Evolutionary conservation across 1,140 invertebrate species (phyloP).

Genomic region (Macrobrachium rosenbergii): DNA sequence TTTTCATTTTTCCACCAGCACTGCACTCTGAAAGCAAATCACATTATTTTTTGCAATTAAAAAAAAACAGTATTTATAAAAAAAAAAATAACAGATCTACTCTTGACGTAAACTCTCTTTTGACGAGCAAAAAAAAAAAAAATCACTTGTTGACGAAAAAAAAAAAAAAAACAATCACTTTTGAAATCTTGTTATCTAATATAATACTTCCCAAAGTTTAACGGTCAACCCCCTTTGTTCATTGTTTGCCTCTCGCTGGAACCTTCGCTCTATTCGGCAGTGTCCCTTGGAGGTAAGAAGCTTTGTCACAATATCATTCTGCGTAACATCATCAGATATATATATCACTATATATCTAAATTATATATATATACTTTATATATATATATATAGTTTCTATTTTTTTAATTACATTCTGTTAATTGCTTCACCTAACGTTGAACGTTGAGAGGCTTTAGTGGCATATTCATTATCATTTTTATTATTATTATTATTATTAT

Average conservation of each 20-base stretch:
- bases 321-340: constrained; percentile 16
- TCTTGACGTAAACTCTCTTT: no score
- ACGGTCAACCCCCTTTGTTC: constrained; percentile 46
- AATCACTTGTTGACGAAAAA: no score
- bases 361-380: constrained; percentile 14
- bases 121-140: no score
- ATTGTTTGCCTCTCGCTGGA: constrained; percentile 57
- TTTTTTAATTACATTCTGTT: constrained; percentile 35
- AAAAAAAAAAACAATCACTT: no score
- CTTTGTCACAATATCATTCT: constrained; percentile 37
- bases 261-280: constrained; percentile 44
- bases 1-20: no score
- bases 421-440: constrained; percentile 47
- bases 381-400: constrained; percentile 44
- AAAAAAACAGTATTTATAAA: no score
- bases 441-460: constrained; percentile 53
- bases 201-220: constrained; percentile 31
- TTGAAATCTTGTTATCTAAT: no score
- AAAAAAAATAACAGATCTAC: no score
- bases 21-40: no score
- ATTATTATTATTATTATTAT: constrained; percentile 36
- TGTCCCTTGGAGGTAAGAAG: constrained; percentile 54
- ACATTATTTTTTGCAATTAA: no score
- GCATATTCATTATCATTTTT: not conserved
- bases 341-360: no score